Percentiles rank a stretch among this genome's conserved stretches.
phyloP scores from a whole-genome alignment of 2,113 vertebrate species.

The Mormoops blainvillei region DNA sequence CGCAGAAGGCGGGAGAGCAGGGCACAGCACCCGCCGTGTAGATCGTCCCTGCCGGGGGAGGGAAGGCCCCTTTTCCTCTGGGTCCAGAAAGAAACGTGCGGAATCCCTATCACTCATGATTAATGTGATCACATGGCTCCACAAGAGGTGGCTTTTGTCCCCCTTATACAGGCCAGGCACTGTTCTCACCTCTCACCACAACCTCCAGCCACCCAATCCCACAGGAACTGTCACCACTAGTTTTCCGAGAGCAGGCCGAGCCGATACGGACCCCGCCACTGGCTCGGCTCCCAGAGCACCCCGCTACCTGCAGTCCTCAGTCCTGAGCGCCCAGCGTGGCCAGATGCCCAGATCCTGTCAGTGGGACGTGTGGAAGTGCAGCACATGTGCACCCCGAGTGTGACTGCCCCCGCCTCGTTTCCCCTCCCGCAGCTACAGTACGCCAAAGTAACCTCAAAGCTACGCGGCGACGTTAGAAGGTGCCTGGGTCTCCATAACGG shows the following conservation, averaged over 20 bases:
- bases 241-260: background rate
- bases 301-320: background rate
- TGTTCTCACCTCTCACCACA: background rate
- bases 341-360: background rate
- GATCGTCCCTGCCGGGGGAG: background rate
- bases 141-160: background rate
- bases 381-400: background rate
- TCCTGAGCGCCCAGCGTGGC: background rate
- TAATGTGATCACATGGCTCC: background rate
- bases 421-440: background rate
- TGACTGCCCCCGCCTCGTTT: background rate
- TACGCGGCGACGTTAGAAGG: background rate
- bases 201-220: background rate
- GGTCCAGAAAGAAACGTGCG: background rate
- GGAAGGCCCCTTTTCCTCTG: background rate
- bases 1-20: background rate
- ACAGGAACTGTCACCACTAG: background rate
- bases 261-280: background rate
- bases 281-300: background rate
- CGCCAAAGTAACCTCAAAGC: background rate
- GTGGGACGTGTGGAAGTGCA: background rate
- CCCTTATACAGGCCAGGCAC: background rate
- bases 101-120: background rate
- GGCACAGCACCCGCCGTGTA: too few relatives aligned
- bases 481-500: background rate